Percentiles rank a stretch among this genome's conserved stretches.
phyloP scores from a whole-genome alignment of 2,113 vertebrate genomes.

The Acrocephalus kingi region DNA sequence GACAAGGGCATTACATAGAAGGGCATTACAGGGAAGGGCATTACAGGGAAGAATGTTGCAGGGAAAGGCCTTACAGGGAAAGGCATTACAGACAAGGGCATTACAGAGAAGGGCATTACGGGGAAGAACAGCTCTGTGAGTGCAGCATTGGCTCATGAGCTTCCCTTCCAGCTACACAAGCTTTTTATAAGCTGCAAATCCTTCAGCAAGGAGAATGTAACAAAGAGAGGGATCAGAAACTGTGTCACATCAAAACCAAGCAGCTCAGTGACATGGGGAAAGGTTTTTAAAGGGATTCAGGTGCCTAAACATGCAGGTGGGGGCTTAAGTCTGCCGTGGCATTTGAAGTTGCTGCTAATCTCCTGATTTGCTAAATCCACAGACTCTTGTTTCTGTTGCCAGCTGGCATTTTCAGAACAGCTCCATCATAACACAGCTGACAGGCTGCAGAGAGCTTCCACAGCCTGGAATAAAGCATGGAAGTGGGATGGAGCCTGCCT shows the following conservation, averaged over 20 bases:
- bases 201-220: not conserved
- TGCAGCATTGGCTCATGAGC: not conserved
- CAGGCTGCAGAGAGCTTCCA: rapidly evolving
- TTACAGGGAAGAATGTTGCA: not conserved
- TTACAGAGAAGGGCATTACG: not conserved
- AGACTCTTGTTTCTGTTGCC: not conserved
- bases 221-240: not conserved
- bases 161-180: not conserved
- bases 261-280: not conserved
- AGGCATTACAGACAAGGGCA: not conserved
- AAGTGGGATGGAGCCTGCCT: not conserved
- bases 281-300: not conserved
- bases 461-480: not conserved
- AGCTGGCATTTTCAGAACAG: not conserved
- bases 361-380: not conserved
- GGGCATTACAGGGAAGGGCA: not conserved
- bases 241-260: not conserved
- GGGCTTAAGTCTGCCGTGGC: not conserved
- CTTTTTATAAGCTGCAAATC: slow-evolving; percentile 11
- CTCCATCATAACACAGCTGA: not conserved
- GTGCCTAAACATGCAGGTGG: not conserved
- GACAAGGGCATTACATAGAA: not conserved
- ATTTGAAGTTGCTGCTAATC: not conserved
- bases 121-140: not conserved
- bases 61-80: not conserved